Conservation (phyloP, 2,797 vertebrate species). For the Eulemur albifrons region DNA sequence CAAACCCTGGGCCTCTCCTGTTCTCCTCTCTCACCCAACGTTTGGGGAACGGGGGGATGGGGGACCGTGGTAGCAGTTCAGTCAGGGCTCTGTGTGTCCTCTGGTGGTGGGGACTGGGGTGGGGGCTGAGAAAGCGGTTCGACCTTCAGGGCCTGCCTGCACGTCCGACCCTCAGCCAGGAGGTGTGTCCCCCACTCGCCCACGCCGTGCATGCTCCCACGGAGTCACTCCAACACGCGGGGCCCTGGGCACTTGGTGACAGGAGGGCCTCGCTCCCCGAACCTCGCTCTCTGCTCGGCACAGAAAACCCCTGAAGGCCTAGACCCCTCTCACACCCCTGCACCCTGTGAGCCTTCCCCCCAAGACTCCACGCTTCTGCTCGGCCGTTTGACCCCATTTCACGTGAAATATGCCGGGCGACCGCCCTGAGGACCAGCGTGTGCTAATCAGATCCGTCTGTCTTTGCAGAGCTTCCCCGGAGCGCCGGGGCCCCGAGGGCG, state of each 20-base stretch:
- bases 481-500: background rate
- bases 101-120: background rate
- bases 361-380: background rate
- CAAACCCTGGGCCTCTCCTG: background rate
- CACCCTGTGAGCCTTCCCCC: background rate
- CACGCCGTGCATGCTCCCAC: background rate
- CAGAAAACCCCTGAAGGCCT: background rate
- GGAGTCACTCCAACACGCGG: background rate
- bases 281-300: background rate
- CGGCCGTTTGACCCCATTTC: slow-evolving; percentile 28
- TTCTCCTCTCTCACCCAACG: too few relatives aligned
- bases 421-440: background rate
- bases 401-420: background rate
- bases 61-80: background rate
- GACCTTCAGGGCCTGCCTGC: background rate
- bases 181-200: background rate
- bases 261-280: background rate
- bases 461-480: slow-evolving; percentile 31
- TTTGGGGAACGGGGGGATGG: background rate
- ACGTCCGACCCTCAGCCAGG: too few relatives aligned
- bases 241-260: background rate
- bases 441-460: slow-evolving; percentile 25
- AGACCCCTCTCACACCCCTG: background rate
- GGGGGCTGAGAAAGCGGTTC: background rate
- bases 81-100: background rate